Conservation (phyloP, 2,113 vertebrate genomes). For the Sclerurus mexicanus region DNA sequence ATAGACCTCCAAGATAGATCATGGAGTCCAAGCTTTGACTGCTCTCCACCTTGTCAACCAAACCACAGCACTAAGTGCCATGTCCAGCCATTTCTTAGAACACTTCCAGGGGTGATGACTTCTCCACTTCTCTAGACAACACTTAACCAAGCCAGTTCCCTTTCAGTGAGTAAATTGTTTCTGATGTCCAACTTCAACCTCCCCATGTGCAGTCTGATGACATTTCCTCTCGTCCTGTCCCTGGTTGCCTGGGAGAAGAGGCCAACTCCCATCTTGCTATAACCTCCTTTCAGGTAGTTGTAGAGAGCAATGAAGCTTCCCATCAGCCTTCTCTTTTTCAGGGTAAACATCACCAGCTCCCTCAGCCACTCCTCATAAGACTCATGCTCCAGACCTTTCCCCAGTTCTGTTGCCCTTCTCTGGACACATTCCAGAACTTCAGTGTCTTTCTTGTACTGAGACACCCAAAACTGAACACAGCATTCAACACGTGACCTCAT, state of each 20-base stretch:
- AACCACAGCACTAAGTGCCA: background rate
- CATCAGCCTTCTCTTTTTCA: background rate
- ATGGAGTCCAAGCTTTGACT: background rate
- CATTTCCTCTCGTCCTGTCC: background rate
- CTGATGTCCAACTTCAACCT: background rate
- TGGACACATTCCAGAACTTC: background rate
- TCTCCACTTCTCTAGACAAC: background rate
- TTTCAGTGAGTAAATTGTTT: background rate
- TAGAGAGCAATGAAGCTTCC: rapidly evolving
- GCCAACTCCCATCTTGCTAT: rapidly evolving
- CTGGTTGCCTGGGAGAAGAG: background rate
- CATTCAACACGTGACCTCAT: background rate
- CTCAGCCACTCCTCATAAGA: background rate
- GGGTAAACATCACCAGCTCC: background rate
- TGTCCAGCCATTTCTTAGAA: background rate
- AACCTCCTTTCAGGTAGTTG: rapidly evolving
- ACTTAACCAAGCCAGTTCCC: background rate
- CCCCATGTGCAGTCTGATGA: background rate
- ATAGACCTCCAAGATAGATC: background rate
- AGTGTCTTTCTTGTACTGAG: background rate
- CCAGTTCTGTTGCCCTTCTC: background rate
- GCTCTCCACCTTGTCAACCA: background rate
- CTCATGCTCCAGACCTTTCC: background rate
- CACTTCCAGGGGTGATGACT: background rate
- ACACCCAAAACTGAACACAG: background rate